Conservation (phyloP, 2,797 vertebrate genomes). For the Lophura swinhoii region DNA sequence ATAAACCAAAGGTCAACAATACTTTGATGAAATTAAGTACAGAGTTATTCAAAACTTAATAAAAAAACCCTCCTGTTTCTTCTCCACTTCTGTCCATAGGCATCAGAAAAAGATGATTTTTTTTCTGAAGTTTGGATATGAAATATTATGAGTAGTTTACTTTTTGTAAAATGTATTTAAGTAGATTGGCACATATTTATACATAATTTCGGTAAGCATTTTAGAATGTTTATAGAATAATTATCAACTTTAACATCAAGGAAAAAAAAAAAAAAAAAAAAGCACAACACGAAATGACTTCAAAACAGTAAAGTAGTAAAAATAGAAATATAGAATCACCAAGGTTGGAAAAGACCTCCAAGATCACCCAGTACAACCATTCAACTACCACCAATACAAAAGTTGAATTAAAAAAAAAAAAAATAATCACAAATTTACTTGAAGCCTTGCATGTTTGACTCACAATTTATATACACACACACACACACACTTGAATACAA, state of each 20-base stretch:
- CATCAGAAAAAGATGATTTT: background rate
- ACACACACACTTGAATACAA: no score
- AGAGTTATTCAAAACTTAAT: background rate
- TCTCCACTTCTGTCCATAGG: background rate
- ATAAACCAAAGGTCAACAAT: conserved; percentile 38
- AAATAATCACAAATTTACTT: background rate
- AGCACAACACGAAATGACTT: background rate
- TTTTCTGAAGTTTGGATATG: background rate
- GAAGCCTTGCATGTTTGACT: background rate
- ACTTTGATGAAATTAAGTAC: conserved; percentile 28
- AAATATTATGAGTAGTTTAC: background rate
- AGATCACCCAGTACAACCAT: no score
- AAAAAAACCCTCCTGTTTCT: background rate
- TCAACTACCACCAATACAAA: background rate
- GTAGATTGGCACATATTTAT: background rate
- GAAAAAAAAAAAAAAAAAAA: background rate
- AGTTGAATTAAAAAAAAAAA: background rate
- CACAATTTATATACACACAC: background rate
- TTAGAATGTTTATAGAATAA: background rate
- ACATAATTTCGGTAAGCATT: background rate
- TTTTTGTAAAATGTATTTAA: background rate
- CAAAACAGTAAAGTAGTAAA: background rate
- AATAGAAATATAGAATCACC: background rate
- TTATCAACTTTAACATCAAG: background rate
- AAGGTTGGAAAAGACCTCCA: no score